These are phyloP conservation scores for Valencia hispanica DNA, from an alignment of 2,797 vertebrate genomes.

Conservation along the genomic window DNA sequence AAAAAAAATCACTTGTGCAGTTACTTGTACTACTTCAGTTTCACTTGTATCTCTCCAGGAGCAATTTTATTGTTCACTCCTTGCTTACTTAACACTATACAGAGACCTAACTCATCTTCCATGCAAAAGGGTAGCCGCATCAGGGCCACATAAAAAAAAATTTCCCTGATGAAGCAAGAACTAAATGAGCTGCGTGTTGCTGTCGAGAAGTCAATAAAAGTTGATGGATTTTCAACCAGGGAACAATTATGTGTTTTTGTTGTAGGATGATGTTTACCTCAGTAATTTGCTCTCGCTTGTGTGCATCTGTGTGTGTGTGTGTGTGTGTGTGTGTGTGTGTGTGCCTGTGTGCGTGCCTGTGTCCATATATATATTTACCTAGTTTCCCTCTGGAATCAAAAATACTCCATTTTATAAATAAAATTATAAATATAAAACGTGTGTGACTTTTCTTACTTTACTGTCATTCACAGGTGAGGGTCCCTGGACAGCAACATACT, in stretches of 20 bases:
- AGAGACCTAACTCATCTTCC: conserved; percentile 68
- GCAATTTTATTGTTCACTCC: conserved; percentile 43
- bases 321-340: conserved; percentile 25
- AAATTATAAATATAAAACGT: too few relatives aligned
- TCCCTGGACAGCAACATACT: conserved; percentile 10
- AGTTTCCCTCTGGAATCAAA: too few relatives aligned
- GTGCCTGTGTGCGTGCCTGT: conserved; percentile 8
- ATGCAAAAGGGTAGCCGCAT: conserved; percentile 67
- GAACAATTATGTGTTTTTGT: conserved; percentile 74
- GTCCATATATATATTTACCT: background rate
- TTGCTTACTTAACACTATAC: conserved; percentile 52
- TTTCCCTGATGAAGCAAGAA: conserved; percentile 75
- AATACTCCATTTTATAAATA: too few relatives aligned
- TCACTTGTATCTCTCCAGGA: conserved; percentile 37
- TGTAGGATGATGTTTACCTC: conserved; percentile 65
- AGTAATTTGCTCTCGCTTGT: conserved; percentile 40
- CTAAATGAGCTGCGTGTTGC: conserved; percentile 73
- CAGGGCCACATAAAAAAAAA: conserved; percentile 70
- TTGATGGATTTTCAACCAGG: conserved; percentile 69
- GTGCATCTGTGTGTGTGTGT: conserved; percentile 16
- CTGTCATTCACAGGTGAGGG: background rate
- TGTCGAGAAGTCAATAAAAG: conserved; percentile 74
- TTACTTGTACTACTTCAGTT: conserved; percentile 40
- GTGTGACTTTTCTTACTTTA: background rate
- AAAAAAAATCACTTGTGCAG: conserved; percentile 6